A percentile compares a stretch with the other conserved stretches of the same genome.
phyloP scores from a whole-genome alignment of 2,113 vertebrate genomes.

The Aix galericulata region DNA sequence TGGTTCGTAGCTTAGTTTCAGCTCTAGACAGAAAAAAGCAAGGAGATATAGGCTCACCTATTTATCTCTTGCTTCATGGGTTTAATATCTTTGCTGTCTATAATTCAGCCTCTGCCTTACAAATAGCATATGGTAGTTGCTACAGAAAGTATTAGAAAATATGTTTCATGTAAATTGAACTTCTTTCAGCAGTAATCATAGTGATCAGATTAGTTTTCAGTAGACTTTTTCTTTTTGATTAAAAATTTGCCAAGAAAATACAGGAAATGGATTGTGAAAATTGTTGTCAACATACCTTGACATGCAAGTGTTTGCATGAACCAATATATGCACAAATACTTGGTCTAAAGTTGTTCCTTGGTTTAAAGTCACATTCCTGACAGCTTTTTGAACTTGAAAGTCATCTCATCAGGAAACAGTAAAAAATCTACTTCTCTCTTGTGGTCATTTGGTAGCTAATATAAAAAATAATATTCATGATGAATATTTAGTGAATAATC shows the following conservation, averaged over 20 bases:
- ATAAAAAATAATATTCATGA: neutral
- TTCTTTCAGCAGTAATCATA: neutral
- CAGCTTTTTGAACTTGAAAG: neutral
- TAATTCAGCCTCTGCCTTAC: neutral
- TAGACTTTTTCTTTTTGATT: neutral
- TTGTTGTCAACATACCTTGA: neutral
- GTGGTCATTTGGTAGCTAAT: neutral
- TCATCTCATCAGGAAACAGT: neutral
- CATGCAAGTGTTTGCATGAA: neutral
- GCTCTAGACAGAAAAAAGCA: neutral
- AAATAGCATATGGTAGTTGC: neutral
- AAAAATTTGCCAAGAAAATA: neutral
- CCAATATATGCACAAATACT: neutral
- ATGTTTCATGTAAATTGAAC: neutral
- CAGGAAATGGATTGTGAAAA: neutral
- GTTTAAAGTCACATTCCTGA: neutral
- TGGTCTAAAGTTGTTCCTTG: neutral
- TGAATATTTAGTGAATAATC: neutral
- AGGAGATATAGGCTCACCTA: neutral
- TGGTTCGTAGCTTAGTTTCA: neutral
- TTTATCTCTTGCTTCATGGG: conserved; percentile 1
- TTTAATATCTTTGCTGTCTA: neutral
- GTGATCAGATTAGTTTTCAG: neutral
- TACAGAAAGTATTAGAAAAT: neutral
- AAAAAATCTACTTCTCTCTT: neutral